These are phyloP conservation scores for Cichladusa arquata DNA, from an alignment of 2,113 vertebrate species.

Conservation along the genomic window DNA sequence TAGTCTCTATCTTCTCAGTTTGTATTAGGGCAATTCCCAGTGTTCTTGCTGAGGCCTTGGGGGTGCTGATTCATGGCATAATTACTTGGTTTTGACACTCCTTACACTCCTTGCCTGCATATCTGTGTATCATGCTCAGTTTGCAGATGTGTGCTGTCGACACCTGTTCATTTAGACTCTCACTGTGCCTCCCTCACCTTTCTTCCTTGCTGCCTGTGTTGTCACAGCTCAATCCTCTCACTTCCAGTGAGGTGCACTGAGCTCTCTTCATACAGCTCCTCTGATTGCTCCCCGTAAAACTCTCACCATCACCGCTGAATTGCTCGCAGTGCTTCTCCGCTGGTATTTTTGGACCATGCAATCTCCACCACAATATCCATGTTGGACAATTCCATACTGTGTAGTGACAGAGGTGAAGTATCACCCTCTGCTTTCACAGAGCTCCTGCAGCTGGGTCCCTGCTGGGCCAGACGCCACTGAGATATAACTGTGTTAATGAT, in stretches of 20 bases:
- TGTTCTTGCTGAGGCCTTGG: not conserved
- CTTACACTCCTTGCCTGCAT: not conserved
- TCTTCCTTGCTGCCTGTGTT: not conserved
- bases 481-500: not conserved
- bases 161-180: not conserved
- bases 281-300: not conserved
- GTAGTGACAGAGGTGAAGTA: not conserved
- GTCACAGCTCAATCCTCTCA: not conserved
- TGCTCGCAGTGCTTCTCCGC: not conserved
- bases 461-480: not conserved
- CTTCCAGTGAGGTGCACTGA: not conserved
- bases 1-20: not conserved
- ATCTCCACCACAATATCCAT: not conserved
- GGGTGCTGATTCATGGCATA: not conserved
- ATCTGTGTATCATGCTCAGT: not conserved
- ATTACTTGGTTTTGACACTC: not conserved
- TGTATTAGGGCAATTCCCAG: not conserved
- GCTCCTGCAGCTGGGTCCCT: not conserved
- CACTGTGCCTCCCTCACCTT: not conserved
- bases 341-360: fast-evolving
- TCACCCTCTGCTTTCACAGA: not conserved
- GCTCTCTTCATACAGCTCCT: not conserved
- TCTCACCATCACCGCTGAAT: not conserved
- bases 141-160: not conserved
- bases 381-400: not conserved